Evolutionary conservation across 2,888 invertebrate genomes (phyloP).

Genomic region (Microplitis deprimator): DNA sequence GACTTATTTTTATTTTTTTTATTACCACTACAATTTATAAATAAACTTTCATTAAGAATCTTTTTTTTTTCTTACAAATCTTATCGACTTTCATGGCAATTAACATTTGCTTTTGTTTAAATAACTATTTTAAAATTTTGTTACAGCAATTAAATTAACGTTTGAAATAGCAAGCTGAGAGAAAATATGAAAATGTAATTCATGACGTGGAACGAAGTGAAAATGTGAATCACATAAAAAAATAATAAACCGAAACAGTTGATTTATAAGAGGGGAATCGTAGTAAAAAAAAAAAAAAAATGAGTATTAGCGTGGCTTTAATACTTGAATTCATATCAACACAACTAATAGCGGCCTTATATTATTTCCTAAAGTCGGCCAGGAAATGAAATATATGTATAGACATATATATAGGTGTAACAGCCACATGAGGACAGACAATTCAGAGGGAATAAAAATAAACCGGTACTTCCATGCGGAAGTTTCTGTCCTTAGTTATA

Average conservation of each 20-base stretch:
- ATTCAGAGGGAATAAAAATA: conserved; percentile 8
- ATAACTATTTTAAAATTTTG: neutral
- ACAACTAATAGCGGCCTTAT: neutral
- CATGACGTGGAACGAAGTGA: conserved; percentile 48
- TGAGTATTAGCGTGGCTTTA: neutral
- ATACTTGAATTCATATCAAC: neutral
- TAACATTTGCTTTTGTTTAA: neutral
- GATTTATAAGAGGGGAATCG: neutral
- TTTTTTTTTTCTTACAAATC: neutral
- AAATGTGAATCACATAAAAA: conserved; percentile 8
- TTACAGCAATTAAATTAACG: neutral
- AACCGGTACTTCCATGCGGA: conserved; percentile 16
- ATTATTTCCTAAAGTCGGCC: conserved; percentile 16
- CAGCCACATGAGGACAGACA: conserved; percentile 9
- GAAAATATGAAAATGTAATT: conserved; percentile 38
- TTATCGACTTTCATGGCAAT: neutral
- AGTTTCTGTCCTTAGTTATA: neutral
- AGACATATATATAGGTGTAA: neutral
- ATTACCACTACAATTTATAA: neutral
- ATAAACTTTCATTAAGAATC: neutral
- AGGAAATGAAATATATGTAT: conserved; percentile 17
- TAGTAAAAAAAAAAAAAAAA: neutral
- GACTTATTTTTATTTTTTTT: neutral
- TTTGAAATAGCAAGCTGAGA: neutral
- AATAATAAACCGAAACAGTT: conserved; percentile 17